Conservation (phyloP, 2,888 invertebrate species). For the Harmothoe impar region DNA sequence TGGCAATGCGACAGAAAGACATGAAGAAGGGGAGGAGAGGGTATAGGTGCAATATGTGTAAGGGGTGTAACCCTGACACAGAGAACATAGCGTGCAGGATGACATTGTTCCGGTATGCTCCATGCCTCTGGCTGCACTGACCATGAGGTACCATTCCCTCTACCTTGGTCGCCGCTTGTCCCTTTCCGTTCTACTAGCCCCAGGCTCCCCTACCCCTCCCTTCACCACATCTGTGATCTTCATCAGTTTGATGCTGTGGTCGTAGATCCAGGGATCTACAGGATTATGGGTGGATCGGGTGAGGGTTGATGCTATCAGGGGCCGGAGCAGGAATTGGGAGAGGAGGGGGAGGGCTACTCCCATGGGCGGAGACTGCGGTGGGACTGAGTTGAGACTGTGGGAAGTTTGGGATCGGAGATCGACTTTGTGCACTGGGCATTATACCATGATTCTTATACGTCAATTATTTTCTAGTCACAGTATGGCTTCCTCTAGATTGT, state of each 20-base stretch:
- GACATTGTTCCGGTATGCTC: not conserved
- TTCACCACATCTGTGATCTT: slow-evolving; percentile 24
- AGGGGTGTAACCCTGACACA: no score
- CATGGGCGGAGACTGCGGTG: not conserved
- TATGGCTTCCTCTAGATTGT: no score
- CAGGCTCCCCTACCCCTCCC: slow-evolving; percentile 8
- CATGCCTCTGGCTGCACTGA: no score
- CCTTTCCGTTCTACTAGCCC: not conserved
- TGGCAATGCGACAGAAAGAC: not conserved
- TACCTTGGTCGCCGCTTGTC: slow-evolving; percentile 12
- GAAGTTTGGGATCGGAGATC: not conserved
- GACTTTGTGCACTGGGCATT: no score
- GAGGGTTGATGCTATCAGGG: slow-evolving; percentile 18
- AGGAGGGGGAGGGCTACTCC: not conserved
- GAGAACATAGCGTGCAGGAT: not conserved
- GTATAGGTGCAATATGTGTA: no score
- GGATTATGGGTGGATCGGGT: slow-evolving; percentile 12
- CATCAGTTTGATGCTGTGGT: slow-evolving; percentile 26
- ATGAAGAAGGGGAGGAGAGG: not conserved
- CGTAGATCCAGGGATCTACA: slow-evolving; percentile 40
- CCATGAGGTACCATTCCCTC: not conserved
- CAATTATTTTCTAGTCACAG: no score
- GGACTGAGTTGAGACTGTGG: not conserved
- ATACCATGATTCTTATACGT: no score
- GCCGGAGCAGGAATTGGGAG: not conserved